A percentile compares a stretch with the other conserved stretches of the same genome.
phyloP scores from a whole-genome alignment of 2,888 invertebrate genomes.

The Troides helena region DNA sequence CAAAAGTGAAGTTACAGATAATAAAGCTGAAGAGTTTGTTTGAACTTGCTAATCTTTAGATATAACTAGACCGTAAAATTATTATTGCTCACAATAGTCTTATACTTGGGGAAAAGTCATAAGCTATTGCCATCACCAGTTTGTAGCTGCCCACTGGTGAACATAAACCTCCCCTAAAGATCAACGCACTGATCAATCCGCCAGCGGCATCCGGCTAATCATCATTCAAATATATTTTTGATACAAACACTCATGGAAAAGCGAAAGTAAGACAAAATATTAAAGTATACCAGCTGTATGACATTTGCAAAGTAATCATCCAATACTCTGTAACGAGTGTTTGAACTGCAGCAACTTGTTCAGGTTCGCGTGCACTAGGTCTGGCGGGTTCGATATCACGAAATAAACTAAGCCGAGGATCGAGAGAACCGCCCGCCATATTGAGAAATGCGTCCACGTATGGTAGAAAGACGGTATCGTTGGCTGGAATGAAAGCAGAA shows the following conservation, averaged over 20 bases:
- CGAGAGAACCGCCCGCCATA: slow-evolving; percentile 81
- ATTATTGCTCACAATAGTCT: too few species aligned
- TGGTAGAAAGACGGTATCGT: slow-evolving; percentile 75
- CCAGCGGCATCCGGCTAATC: not conserved
- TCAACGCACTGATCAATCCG: too few species aligned
- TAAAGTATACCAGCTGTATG: not conserved
- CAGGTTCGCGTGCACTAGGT: slow-evolving; percentile 74
- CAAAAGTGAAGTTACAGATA: not conserved
- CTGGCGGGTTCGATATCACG: slow-evolving; percentile 77
- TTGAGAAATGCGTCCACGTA: slow-evolving; percentile 82
- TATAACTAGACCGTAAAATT: too few species aligned
- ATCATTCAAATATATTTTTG: not conserved
- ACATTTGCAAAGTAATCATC: slow-evolving; percentile 49
- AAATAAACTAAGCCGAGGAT: slow-evolving; percentile 80
- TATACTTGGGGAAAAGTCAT: too few species aligned
- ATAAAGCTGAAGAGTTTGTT: too few species aligned
- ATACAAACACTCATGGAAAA: not conserved
- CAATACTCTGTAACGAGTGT: slow-evolving; percentile 71
- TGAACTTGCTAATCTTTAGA: too few species aligned
- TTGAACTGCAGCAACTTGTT: slow-evolving; percentile 69
- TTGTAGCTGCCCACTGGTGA: too few species aligned
- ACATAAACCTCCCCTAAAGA: too few species aligned
- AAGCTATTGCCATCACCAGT: too few species aligned
- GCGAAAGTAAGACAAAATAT: not conserved
- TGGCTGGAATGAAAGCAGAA: slow-evolving; percentile 60